These are phyloP conservation scores for Myocastor coypus DNA, from an alignment of 2,113 vertebrate species.

Conservation along the genomic window DNA sequence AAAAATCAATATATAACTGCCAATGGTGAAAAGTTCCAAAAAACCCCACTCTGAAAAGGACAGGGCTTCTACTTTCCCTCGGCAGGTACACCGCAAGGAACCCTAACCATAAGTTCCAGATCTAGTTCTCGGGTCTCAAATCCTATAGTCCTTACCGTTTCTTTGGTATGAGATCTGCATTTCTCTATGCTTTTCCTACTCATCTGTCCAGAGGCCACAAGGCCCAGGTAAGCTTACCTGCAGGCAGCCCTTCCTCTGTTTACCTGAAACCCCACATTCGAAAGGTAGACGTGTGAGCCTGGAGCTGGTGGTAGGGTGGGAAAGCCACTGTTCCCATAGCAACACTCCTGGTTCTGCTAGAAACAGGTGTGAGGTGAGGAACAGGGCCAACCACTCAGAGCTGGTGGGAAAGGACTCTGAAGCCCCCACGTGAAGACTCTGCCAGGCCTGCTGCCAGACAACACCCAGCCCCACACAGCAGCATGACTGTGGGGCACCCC, in stretches of 20 bases:
- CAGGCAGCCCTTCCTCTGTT: not conserved
- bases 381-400: not conserved
- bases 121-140: not conserved
- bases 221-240: not conserved
- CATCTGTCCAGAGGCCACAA: not conserved
- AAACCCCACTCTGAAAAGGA: not conserved
- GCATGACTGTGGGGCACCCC: not conserved
- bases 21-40: not conserved
- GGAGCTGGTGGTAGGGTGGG: not conserved
- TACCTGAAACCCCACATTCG: not conserved
- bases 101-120: not conserved
- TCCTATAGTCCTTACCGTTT: not conserved
- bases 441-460: not conserved
- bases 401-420: not conserved
- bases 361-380: not conserved
- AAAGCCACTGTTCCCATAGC: slow-evolving; percentile 41
- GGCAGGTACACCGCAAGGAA: not conserved
- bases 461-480: not conserved
- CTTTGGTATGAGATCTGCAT: not conserved
- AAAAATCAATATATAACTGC: not conserved
- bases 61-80: not conserved
- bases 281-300: not conserved
- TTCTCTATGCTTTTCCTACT: not conserved
- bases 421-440: not conserved
- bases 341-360: not conserved